These are phyloP conservation scores for Plectrocnemia conspersa DNA, from an alignment of 1,140 invertebrate species.

Conservation along the genomic window DNA sequence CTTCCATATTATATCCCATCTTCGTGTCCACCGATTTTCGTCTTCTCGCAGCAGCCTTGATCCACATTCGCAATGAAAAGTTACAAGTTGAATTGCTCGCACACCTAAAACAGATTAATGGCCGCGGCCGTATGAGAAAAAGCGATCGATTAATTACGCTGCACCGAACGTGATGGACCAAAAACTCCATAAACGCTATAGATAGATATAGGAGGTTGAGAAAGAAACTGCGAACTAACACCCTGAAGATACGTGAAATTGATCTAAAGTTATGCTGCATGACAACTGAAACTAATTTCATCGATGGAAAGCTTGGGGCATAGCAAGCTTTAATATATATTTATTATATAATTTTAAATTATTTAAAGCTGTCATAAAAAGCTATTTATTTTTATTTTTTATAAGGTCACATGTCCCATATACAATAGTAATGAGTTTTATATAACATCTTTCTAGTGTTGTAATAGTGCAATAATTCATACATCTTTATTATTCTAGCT, in stretches of 20 bases:
- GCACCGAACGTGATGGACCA: no score
- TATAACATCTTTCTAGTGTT: neutral
- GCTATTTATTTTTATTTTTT: neutral
- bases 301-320: no score
- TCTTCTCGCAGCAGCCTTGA: conserved; percentile 7
- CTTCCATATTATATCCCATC: neutral
- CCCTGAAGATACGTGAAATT: no score
- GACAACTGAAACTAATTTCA: no score
- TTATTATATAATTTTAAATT: no score
- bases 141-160: conserved; percentile 3
- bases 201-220: no score
- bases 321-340: no score
- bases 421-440: neutral
- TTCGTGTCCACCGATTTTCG: neutral
- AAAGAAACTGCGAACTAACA: no score
- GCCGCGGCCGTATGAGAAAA: neutral
- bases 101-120: conserved; percentile 6
- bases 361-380: conserved; percentile 4
- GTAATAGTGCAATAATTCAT: neutral
- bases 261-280: no score
- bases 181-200: no score
- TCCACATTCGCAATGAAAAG: conserved; percentile 10
- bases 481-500: neutral
- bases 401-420: neutral
- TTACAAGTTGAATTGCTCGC: conserved; percentile 5